phyloP scores from a whole-genome alignment of 2,888 invertebrate species.

The Epirrhoe alternata region DNA sequence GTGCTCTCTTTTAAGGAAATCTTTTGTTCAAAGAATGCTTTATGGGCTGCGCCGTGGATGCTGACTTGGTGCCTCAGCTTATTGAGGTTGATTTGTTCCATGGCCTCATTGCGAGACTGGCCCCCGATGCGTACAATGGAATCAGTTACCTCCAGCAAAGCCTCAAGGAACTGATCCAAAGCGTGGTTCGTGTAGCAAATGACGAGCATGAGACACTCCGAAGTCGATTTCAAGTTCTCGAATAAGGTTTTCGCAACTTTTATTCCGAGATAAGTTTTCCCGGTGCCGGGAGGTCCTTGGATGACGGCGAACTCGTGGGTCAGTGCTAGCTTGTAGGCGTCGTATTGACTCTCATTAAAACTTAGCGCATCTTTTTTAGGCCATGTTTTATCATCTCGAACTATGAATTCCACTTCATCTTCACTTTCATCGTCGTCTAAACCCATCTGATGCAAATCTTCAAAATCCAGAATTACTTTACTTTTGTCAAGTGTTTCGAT shows the following conservation, averaged over 20 bases:
- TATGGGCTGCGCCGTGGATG: conserved; percentile 25
- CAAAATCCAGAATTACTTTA: background rate
- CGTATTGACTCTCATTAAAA: conserved; percentile 87
- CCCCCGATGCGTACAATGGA: conserved; percentile 89
- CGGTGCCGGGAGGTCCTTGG: conserved; percentile 95
- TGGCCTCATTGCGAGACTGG: conserved; percentile 84
- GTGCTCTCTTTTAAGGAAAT: conserved; percentile 48
- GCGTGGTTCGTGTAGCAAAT: conserved; percentile 95
- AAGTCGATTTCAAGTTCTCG: conserved; percentile 69
- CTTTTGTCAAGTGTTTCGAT: conserved; percentile 24
- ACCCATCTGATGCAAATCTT: conserved; percentile 4
- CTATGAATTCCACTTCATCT: conserved; percentile 46
- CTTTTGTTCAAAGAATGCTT: conserved; percentile 54
- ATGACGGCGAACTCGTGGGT: conserved; percentile 90
- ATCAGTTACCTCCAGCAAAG: conserved; percentile 83
- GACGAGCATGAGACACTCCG: conserved; percentile 86
- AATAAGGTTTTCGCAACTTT: conserved; percentile 89
- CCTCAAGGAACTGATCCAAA: conserved; percentile 92
- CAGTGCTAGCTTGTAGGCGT: conserved; percentile 88
- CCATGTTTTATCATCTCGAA: conserved; percentile 70
- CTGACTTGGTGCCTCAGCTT: conserved; percentile 56
- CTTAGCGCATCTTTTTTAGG: conserved; percentile 72
- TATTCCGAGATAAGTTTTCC: conserved; percentile 92
- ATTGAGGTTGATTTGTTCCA: conserved; percentile 72
- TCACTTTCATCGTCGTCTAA: conserved; percentile 3